A percentile compares a stretch with the other conserved stretches of the same genome.
Conservation (phyloP, 2,797 vertebrate genomes). For the Mormyrus hasselquistii region DNA sequence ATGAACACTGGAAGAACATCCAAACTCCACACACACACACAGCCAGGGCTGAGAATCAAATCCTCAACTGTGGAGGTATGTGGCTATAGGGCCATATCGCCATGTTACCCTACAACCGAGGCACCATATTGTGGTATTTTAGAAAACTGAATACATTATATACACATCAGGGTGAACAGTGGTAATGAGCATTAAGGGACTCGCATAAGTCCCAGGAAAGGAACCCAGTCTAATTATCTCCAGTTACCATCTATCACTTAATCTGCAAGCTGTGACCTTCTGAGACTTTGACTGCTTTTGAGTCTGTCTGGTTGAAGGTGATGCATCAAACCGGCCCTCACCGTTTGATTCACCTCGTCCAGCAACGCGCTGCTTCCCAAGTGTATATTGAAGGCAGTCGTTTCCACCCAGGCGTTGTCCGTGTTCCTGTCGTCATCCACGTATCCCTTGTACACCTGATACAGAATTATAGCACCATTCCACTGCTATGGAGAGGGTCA, state of each 20-base stretch:
- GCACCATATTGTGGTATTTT: not conserved
- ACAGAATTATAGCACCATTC: conserved; percentile 19
- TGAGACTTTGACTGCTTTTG: not conserved
- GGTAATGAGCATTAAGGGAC: not conserved
- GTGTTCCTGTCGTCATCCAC: conserved; percentile 86
- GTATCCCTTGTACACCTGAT: conserved; percentile 78
- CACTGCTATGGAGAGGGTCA: not conserved
- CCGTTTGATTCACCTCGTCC: conserved; percentile 59
- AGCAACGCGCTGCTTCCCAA: conserved; percentile 54
- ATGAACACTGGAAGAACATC: not conserved
- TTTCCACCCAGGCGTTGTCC: conserved; percentile 88
- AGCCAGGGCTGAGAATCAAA: not conserved
- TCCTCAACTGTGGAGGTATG: not conserved
- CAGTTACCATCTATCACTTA: not conserved
- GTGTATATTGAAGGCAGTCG: conserved; percentile 71
- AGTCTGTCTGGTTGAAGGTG: not conserved
- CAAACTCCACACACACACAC: not conserved
- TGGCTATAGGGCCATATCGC: not conserved
- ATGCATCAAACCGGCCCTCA: conserved; percentile 35
- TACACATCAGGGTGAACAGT: not conserved
- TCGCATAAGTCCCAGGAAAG: not conserved
- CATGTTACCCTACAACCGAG: not conserved
- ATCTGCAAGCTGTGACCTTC: not conserved
- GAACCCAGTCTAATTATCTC: not conserved
- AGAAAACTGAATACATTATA: not conserved